Percentiles rank a stretch among this genome's conserved stretches.
Conservation (phyloP, 1,140 invertebrate species). For the Sycophaga agraensis region DNA sequence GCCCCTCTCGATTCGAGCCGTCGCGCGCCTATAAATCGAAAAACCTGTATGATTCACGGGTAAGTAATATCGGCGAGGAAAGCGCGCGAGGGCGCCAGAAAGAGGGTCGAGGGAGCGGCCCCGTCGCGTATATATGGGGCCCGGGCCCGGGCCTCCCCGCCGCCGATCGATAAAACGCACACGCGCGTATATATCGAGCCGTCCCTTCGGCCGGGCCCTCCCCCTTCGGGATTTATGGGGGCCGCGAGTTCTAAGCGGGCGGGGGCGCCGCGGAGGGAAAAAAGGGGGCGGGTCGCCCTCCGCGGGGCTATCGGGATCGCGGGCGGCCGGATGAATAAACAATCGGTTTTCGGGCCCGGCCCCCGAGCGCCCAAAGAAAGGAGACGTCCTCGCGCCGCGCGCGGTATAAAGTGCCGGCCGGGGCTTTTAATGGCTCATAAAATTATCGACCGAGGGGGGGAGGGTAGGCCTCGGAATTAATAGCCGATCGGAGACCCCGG, state of each 20-base stretch:
- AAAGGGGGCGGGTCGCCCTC: constrained; percentile 11
- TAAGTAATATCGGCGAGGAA: constrained; percentile 15
- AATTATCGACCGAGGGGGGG: constrained; percentile 13
- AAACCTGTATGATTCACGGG: constrained; percentile 18
- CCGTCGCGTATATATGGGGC: neutral
- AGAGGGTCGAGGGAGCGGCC: neutral
- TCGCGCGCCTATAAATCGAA: constrained; percentile 16
- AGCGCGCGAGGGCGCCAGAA: neutral
- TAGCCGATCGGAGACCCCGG: neutral
- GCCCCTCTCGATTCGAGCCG: too few relatives aligned
- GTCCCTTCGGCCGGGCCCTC: neutral
- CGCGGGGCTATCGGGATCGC: constrained; percentile 19
- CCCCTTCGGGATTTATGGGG: constrained; percentile 18
- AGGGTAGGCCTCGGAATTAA: constrained; percentile 2
- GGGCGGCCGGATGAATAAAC: constrained; percentile 28
- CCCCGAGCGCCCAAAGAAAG: too few relatives aligned
- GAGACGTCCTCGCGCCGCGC: neutral
- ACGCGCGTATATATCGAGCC: constrained; percentile 17
- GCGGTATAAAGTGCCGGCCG: neutral
- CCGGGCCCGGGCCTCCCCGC: neutral
- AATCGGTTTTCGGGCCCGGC: constrained; percentile 9
- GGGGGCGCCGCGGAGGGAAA: too few relatives aligned
- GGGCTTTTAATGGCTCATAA: constrained; percentile 16
- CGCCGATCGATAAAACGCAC: constrained; percentile 27
- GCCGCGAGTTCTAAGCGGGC: constrained; percentile 27